Evolutionary conservation across 2,888 invertebrate species (phyloP).

Genomic region (Trissonchulus sp.): DNA sequence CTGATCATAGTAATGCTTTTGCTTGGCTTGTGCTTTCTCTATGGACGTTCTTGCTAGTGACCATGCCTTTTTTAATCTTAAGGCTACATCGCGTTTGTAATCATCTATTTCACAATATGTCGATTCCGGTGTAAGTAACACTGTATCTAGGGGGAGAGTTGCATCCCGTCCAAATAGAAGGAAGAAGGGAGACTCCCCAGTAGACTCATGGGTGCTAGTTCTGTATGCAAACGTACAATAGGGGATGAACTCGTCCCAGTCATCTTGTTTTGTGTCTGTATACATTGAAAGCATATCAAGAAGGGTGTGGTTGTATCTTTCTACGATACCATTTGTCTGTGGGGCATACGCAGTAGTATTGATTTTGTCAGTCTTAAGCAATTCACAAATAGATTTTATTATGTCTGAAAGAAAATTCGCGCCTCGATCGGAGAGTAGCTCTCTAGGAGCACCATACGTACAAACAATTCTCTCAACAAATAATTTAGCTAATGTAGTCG

Average conservation of each 20-base stretch:
- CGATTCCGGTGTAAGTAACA: neutral
- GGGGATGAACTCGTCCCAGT: conserved; percentile 43
- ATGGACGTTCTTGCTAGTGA: neutral
- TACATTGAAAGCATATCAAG: conserved; percentile 38
- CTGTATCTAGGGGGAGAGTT: conserved; percentile 34
- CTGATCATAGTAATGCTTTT: conserved; percentile 22
- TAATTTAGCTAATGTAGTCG: conserved; percentile 45
- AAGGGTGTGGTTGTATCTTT: conserved; percentile 42
- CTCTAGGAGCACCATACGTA: conserved; percentile 37
- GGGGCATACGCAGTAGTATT: conserved; percentile 37
- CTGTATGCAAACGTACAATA: conserved; percentile 41
- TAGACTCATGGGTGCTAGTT: conserved; percentile 35
- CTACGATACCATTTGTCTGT: conserved; percentile 41
- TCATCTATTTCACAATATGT: neutral
- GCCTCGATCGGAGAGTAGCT: conserved; percentile 43
- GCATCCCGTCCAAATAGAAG: conserved; percentile 35
- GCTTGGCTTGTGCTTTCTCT: neutral
- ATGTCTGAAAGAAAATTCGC: conserved; percentile 37
- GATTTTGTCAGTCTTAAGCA: conserved; percentile 34
- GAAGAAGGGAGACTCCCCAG: conserved; percentile 36
- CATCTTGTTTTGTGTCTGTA: conserved; percentile 36
- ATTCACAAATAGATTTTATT: conserved; percentile 33
- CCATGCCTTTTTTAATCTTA: neutral
- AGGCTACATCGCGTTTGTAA: neutral
- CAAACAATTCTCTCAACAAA: conserved; percentile 38